phyloP scores from a whole-genome alignment of 2,113 vertebrate species.

The Microtus ochrogaster region DNA sequence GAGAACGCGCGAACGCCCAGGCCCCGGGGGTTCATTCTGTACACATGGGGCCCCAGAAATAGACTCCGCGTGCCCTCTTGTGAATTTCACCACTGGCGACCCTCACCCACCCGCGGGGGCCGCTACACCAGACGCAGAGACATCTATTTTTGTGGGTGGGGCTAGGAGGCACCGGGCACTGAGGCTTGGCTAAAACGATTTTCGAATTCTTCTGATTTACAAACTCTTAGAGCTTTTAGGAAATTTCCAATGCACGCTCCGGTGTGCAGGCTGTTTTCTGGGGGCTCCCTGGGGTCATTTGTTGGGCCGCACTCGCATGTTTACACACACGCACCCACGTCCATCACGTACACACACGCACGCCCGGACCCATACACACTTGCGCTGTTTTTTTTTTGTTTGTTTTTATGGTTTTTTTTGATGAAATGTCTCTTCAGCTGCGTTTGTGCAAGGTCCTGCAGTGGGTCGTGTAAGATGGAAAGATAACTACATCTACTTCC shows the following conservation, averaged over 20 bases:
- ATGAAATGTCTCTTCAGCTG: conserved; percentile 1
- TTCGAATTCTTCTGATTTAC: conserved; percentile 26
- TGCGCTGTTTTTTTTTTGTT: conserved; percentile 6
- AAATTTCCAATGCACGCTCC: conserved; percentile 46
- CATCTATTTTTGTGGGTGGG: neutral
- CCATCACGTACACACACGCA: conserved; percentile 61
- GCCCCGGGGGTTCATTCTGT: neutral
- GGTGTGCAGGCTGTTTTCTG: neutral
- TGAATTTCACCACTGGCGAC: neutral
- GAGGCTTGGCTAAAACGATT: neutral
- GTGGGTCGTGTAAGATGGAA: neutral
- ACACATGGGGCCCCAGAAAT: neutral
- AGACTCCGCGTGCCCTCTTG: neutral
- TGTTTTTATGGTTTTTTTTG: no score
- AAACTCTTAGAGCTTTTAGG: conserved; percentile 31
- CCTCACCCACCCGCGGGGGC: neutral
- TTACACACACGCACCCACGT: conserved; percentile 45
- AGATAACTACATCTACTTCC: neutral
- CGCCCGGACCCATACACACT: neutral
- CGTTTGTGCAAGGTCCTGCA: neutral
- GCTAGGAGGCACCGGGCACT: neutral
- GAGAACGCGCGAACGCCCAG: neutral
- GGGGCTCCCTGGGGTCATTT: neutral
- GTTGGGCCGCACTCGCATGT: conserved; percentile 8
- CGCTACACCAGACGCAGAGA: neutral